Evolutionary conservation across 2,797 vertebrate species (phyloP).

Genomic region (Macrochelys suwanniensis): DNA sequence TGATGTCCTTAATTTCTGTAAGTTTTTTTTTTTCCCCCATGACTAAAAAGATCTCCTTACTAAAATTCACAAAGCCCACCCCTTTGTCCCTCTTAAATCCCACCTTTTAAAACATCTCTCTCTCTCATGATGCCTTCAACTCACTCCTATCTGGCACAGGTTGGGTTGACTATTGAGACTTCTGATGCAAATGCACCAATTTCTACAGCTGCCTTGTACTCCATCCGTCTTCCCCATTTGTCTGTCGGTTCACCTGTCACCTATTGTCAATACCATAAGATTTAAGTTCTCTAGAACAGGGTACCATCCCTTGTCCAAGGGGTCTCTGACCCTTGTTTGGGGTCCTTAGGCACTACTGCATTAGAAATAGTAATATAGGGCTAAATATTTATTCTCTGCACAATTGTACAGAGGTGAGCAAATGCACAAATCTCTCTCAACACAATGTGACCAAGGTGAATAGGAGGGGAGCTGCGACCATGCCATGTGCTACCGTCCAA

Average conservation of each 20-base stretch:
- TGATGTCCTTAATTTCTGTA: background rate
- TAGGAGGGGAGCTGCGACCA: background rate
- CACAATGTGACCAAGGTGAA: background rate
- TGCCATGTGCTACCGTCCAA: background rate
- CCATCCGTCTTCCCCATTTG: background rate
- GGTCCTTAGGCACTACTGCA: background rate
- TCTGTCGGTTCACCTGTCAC: background rate
- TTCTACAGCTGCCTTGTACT: background rate
- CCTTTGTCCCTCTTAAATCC: background rate
- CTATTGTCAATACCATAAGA: background rate
- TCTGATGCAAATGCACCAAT: background rate
- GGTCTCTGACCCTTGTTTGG: background rate
- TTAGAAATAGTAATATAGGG: background rate
- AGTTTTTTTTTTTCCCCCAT: background rate
- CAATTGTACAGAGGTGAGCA: background rate
- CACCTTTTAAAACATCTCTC: background rate
- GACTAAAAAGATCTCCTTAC: background rate
- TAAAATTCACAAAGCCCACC: background rate
- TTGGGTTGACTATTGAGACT: background rate
- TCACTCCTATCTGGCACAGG: background rate
- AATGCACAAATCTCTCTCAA: background rate
- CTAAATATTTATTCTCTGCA: background rate
- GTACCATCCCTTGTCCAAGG: background rate
- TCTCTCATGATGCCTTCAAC: background rate
- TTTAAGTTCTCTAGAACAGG: background rate